Evolutionary conservation across 2,888 invertebrate genomes (phyloP).

Genomic region (Chalcis sispes): DNA sequence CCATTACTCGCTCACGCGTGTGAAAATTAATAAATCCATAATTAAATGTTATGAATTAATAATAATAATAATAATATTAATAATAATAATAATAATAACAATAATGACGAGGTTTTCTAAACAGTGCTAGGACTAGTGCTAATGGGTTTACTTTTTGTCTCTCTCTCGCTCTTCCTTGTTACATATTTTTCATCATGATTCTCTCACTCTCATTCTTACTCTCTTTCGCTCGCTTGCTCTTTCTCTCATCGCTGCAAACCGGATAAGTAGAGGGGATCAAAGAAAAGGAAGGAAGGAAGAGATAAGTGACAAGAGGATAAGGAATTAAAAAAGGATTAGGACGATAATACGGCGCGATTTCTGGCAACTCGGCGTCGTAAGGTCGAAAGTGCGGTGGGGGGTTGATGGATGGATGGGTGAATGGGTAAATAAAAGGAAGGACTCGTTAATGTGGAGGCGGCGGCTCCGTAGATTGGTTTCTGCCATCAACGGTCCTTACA

Average conservation of each 20-base stretch:
- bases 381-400: slow-evolving; percentile 38
- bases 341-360: slow-evolving; percentile 15
- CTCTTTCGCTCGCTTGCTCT: slow-evolving; percentile 38
- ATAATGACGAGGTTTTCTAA: slow-evolving; percentile 76
- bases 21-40: slow-evolving; percentile 54
- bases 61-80: slow-evolving; percentile 73
- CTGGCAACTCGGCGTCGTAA: slow-evolving; percentile 30
- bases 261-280: not conserved
- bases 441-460: slow-evolving; percentile 76
- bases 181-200: not conserved
- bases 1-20: slow-evolving; percentile 13
- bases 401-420: slow-evolving; percentile 6
- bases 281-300: slow-evolving; percentile 9
- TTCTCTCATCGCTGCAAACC: slow-evolving; percentile 37
- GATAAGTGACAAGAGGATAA: not conserved
- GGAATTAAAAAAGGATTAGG: not conserved
- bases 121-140: slow-evolving; percentile 77
- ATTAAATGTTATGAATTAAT: slow-evolving; percentile 56
- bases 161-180: slow-evolving; percentile 21
- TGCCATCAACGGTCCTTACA: slow-evolving; percentile 75
- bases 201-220: slow-evolving; percentile 4
- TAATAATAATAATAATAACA: slow-evolving; percentile 74
- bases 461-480: slow-evolving; percentile 77
- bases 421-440: slow-evolving; percentile 53
- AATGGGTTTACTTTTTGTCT: slow-evolving; percentile 64